phyloP scores from a whole-genome alignment of 2,888 invertebrate genomes.

The Sepiola atlantica region DNA sequence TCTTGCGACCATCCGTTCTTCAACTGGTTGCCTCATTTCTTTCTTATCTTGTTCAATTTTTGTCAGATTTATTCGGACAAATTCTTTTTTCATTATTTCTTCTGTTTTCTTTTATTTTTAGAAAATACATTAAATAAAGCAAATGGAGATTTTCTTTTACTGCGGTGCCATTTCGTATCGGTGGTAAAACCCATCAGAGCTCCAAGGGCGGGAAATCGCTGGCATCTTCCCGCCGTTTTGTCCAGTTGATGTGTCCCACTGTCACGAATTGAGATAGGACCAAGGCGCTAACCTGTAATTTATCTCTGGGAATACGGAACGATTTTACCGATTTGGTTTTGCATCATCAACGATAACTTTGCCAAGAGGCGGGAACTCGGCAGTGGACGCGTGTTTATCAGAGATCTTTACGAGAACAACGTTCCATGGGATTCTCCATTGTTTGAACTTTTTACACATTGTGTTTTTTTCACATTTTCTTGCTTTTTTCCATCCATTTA shows the following conservation, averaged over 20 bases:
- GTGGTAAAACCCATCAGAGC: neutral
- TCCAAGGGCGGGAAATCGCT: neutral
- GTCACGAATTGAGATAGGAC: neutral
- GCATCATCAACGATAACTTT: neutral
- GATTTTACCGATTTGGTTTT: neutral
- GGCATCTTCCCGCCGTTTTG: neutral
- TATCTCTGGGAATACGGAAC: neutral
- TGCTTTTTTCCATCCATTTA: neutral
- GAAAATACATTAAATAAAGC: neutral
- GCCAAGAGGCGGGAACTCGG: neutral
- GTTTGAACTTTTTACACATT: neutral
- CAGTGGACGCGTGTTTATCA: slow-evolving; percentile 1
- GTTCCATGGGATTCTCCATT: neutral
- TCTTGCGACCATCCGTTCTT: neutral
- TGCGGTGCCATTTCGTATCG: neutral
- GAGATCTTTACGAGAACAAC: slow-evolving; percentile 8
- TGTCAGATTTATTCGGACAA: too few species aligned
- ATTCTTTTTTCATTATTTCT: neutral
- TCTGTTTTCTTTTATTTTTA: neutral
- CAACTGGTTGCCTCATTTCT: neutral
- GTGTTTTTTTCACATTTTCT: neutral
- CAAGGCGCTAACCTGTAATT: slow-evolving; percentile 4
- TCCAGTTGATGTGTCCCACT: neutral
- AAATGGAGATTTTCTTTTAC: neutral
- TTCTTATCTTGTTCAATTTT: neutral